phyloP scores from a whole-genome alignment of 2,797 vertebrate species.

The Pitangus sulphuratus region DNA sequence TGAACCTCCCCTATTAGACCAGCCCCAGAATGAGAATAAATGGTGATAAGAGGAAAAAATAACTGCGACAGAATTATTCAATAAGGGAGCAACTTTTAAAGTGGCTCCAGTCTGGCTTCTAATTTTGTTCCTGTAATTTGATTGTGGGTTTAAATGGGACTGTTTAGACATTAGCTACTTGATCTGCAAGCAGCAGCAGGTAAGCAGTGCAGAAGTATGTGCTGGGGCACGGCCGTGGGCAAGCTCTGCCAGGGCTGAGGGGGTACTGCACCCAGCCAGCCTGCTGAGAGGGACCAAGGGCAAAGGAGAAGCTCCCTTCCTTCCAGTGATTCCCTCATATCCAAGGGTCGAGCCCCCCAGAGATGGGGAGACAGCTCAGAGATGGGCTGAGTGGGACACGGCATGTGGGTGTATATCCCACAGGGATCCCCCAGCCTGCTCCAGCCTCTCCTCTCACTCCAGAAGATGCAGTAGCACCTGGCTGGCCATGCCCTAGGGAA shows the following conservation, averaged over 20 bases:
- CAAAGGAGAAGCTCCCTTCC: neutral
- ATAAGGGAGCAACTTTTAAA: conserved; percentile 53
- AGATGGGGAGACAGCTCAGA: neutral
- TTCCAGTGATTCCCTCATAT: rapidly evolving
- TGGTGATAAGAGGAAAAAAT: conserved; percentile 47
- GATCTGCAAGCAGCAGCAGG: conserved; percentile 20
- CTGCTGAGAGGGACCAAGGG: neutral
- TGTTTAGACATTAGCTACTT: conserved; percentile 22
- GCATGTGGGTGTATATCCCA: neutral
- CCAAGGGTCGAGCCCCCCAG: neutral
- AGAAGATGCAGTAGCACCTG: rapidly evolving
- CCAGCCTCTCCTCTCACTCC: rapidly evolving
- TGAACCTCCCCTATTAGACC: neutral
- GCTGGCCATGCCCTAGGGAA: rapidly evolving
- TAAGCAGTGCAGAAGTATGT: neutral
- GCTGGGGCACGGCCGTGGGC: rapidly evolving
- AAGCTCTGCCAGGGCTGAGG: neutral
- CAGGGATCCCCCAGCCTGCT: neutral
- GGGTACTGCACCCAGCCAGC: neutral
- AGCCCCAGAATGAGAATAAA: conserved; percentile 43
- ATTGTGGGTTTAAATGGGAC: conserved; percentile 57
- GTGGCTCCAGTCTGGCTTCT: conserved; percentile 69
- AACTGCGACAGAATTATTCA: conserved; percentile 39
- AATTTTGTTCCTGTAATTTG: conserved; percentile 55
- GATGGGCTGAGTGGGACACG: rapidly evolving